These are phyloP conservation scores for Meandrusa payeni DNA, from an alignment of 2,888 invertebrate species.

Conservation along the genomic window DNA sequence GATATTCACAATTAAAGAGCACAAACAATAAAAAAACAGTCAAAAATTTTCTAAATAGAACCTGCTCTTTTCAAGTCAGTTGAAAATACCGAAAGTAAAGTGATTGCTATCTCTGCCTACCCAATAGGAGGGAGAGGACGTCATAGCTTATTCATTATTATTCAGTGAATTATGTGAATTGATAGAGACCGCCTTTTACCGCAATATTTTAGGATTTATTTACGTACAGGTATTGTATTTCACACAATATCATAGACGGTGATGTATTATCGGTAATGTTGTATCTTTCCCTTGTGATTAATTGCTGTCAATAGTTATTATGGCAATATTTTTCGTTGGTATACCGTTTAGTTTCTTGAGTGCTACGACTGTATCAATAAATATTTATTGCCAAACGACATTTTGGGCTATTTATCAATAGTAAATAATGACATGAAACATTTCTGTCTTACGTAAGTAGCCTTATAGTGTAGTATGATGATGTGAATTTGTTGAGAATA, in stretches of 20 bases:
- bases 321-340: constrained; percentile 11
- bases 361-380: neutral
- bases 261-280: constrained; percentile 15
- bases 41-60: too few species aligned
- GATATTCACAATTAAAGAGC: too few species aligned
- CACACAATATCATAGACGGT: constrained; percentile 8
- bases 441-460: too few species aligned
- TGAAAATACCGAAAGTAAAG: too few species aligned
- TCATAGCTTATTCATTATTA: neutral
- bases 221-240: constrained; percentile 13
- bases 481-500: too few species aligned
- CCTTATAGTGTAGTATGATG: too few species aligned
- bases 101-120: too few species aligned
- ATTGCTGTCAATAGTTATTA: constrained; percentile 7
- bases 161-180: constrained; percentile 3
- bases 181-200: neutral
- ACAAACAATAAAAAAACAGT: too few species aligned
- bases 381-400: constrained; percentile 5
- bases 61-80: too few species aligned
- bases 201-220: constrained; percentile 11
- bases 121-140: too few species aligned
- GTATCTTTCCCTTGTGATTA: constrained; percentile 12
- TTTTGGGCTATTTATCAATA: neutral
- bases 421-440: too few species aligned
- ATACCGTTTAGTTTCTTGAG: constrained; percentile 8